These are phyloP conservation scores for Mus caroli DNA, from an alignment of 2,797 vertebrate genomes.

Conservation along the genomic window DNA sequence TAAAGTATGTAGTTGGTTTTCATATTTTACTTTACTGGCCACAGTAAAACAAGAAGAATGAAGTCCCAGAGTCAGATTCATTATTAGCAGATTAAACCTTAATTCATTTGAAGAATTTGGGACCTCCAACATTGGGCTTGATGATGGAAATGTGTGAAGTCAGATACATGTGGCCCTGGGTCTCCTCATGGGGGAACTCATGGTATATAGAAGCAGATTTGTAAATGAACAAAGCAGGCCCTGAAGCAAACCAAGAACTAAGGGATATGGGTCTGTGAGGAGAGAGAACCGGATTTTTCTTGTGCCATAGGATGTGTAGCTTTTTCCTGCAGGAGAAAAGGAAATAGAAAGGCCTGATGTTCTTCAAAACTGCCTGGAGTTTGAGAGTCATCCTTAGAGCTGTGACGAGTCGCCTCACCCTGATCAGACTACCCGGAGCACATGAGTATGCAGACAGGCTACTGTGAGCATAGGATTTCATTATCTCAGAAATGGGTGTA, in stretches of 20 bases:
- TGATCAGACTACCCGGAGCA: background rate
- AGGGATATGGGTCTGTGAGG: background rate
- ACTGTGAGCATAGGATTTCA: background rate
- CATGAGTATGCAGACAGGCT: background rate
- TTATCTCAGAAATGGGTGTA: background rate
- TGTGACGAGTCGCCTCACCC: background rate
- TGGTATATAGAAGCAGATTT: background rate
- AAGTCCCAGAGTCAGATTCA: background rate
- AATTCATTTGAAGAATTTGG: background rate
- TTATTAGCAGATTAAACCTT: background rate
- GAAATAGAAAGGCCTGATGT: background rate
- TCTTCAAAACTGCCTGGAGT: background rate
- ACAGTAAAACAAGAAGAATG: background rate
- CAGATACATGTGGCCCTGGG: background rate
- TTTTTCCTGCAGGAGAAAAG: background rate
- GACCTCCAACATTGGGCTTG: background rate
- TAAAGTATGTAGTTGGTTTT: background rate
- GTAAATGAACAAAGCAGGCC: background rate
- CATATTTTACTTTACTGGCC: background rate
- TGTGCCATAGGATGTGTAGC: accelerated
- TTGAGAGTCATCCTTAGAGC: background rate
- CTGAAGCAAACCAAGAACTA: background rate
- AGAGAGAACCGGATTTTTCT: background rate
- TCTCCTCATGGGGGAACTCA: background rate
- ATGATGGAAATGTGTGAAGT: background rate